Conservation (phyloP, 2,888 invertebrate genomes). For the Ceratothoa steindachneri region DNA sequence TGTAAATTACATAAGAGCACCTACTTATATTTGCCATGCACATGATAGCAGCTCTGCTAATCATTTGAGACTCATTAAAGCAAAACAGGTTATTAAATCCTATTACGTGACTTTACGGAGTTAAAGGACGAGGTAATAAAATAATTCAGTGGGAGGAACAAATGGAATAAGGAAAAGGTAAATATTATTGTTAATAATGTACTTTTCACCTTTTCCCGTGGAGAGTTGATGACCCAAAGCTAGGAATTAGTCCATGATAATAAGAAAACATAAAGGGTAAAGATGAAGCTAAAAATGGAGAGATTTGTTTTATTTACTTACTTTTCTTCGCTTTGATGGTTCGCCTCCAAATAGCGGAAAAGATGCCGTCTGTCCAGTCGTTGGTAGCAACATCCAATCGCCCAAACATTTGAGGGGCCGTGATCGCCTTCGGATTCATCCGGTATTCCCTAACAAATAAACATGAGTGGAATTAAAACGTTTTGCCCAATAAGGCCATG, state of each 20-base stretch:
- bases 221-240: neutral
- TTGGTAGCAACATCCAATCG: conserved; percentile 93
- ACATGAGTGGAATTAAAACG: too few species aligned
- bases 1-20: too few species aligned
- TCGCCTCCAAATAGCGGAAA: conserved; percentile 92
- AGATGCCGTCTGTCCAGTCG: conserved; percentile 98
- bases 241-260: neutral
- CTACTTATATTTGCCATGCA: too few species aligned
- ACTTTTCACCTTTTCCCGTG: too few species aligned
- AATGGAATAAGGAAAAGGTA: too few species aligned
- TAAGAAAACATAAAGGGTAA: neutral
- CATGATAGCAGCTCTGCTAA: too few species aligned
- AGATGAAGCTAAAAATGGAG: neutral
- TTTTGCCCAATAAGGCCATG: neutral
- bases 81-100: too few species aligned
- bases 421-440: conserved; percentile 97
- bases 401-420: conserved; percentile 96
- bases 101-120: too few species aligned
- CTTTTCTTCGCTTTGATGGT: conserved; percentile 81
- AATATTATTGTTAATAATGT: too few species aligned
- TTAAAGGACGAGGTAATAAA: too few species aligned
- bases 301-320: conserved; percentile 39
- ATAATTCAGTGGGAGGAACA: too few species aligned
- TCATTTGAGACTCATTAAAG: too few species aligned
- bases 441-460: conserved; percentile 88